Evolutionary conservation across 2,888 invertebrate species (phyloP), one percentile per base, ranked within the genome.

Genomic region (Callyntrura sp.): DNA sequence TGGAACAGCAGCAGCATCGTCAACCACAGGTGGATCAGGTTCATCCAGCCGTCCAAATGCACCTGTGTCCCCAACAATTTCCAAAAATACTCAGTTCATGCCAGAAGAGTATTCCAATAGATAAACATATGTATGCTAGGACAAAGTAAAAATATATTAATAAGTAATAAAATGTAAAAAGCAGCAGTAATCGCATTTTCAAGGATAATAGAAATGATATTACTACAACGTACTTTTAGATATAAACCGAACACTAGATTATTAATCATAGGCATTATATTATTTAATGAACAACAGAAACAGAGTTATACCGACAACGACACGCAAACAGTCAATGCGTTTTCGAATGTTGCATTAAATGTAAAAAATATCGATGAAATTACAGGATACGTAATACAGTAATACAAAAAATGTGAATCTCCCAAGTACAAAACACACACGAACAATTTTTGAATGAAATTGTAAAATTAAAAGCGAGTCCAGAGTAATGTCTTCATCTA

Each of bases 31-130:
- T 35, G 78, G 85, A 45, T 86, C 86, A n/a, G 85, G 85, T 48
- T 86, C 90, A 11, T 82, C 86, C 76, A 90, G 35, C 86, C 90
- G 90, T 86, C 86, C 90, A 86, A 73, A 35, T 57, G 85, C 90
- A 55, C 90, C 85, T 55, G 83, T 86, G 55, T 86, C 90, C 28
- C 90, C 90, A 28, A 55, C 90, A 48, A 82, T 79, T 55, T 83
- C 90, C 55, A 90, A 90, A 76, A 86, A 90, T 86, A 62, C 86
- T 90, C 90, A 85, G 86, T 90, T 82, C 48, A 76, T 86, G 76
- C 65, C 90, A n/a, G 90, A 90, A 20, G 90, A 90, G n/a, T 90
- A 35, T 78, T 82, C 86, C 55, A 90, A 86, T 78, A 90, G 86
- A 83, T 86, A 86, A 90, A 20, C 43, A 14, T 17, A 25, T 25